Conservation (phyloP, 1,140 invertebrate species). For the Panagrolaimus sp. region DNA sequence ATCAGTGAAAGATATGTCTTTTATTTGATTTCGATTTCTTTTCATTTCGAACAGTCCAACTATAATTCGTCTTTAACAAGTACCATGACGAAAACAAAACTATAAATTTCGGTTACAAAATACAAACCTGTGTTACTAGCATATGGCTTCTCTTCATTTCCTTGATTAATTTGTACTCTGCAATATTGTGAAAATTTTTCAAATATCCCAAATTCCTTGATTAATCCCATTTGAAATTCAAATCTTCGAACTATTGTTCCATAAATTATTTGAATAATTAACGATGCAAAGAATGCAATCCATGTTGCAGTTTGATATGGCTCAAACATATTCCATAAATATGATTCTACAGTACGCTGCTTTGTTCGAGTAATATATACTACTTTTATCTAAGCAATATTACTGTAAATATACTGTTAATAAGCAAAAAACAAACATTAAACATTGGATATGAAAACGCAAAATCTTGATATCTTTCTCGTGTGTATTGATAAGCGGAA, state of each 20-base stretch:
- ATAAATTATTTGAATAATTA: background rate
- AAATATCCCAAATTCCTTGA: background rate
- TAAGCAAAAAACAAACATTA: background rate
- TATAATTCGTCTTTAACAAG: too few relatives aligned
- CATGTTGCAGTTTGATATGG: background rate
- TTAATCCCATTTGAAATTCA: background rate
- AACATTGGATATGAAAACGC: background rate
- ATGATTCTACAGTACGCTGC: constrained; percentile 6
- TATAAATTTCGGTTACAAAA: too few relatives aligned
- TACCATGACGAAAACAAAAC: too few relatives aligned
- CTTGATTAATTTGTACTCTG: background rate
- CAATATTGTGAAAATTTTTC: constrained; percentile 6
- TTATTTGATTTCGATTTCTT: too few relatives aligned
- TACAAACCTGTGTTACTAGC: background rate
- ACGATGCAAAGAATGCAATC: background rate
- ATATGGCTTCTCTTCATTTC: background rate
- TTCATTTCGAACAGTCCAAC: too few relatives aligned
- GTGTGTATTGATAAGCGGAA: background rate
- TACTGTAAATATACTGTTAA: too few relatives aligned
- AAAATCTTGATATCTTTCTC: background rate
- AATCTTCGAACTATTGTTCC: background rate
- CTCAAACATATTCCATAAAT: constrained; percentile 7
- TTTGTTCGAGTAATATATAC: constrained; percentile 2
- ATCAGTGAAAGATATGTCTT: too few relatives aligned
- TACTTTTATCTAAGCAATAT: background rate